Base-by-base conservation (phyloP, 2,797 vertebrate species). In the Micrastur ruficollis region DNA sequence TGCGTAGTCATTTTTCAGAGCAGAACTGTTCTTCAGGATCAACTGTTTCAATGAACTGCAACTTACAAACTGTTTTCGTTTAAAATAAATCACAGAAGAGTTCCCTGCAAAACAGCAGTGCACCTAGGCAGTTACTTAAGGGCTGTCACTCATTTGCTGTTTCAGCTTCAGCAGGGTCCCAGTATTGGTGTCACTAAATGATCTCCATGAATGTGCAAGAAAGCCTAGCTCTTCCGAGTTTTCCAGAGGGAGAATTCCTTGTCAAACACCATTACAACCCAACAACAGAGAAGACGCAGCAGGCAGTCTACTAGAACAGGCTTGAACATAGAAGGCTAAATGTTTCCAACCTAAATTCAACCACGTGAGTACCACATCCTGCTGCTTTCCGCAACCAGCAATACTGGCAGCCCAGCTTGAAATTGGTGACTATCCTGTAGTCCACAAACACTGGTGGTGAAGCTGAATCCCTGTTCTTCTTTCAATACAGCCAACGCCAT, bases 171-270 rank as follows among this genome's bases (percentile, higher is more conserved):
- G n/a, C n/a, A 55, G 23, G 87, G 65, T 63, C 75, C 31, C 62
- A 25, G 47, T 19, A 52, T 70, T 23, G 52, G 52, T 84, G 55
- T 81, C 86, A 72, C 80, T 92, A 89, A 90, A 81, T 14, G 36
- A 84, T 66, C 63, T 62, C 73, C 65, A 50, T 25, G 74, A 92
- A 95, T 5, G 29, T 68, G 72, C 49, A 82, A 92, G 63, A 75
- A 80, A 59, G 67, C 12, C 19, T 20, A 31, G 53, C 26, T 46
- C 83, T 86, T 76, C 73, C 0, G 1, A 86, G 80, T 86, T 75
- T 91, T 93, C 91, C 94, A 86, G 72, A 70, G 85, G 80, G 91
- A 94, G 78, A 90, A 88, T 40, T 70, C 87, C 94, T 79, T 93
- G 95, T 94, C 96, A 95, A 94, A 95, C 46, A 88, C 50, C 82